Percentiles rank a stretch among this genome's conserved stretches.
Evolutionary conservation across 2,113 vertebrate species (phyloP).

Genomic region (Nicator chloris): DNA sequence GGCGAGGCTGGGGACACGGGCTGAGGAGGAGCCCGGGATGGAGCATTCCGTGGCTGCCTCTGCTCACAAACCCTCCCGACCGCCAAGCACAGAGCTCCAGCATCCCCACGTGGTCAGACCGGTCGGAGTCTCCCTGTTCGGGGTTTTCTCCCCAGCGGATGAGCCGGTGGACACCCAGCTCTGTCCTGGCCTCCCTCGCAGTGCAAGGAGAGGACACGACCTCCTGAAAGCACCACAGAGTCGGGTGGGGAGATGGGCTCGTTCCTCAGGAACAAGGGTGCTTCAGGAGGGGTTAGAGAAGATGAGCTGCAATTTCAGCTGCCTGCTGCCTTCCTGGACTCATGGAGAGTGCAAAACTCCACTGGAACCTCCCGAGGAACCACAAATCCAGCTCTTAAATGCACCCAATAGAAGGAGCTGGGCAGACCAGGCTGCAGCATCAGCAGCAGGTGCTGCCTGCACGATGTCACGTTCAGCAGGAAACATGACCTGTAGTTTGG

Average conservation of each 20-base stretch:
- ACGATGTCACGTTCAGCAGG: rapidly evolving
- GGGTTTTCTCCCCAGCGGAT: background rate
- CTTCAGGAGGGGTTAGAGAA: background rate
- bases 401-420: background rate
- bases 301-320: background rate
- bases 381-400: background rate
- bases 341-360: rapidly evolving
- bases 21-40: background rate
- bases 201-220: no score
- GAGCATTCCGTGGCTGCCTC: background rate
- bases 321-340: background rate
- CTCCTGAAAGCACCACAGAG: background rate
- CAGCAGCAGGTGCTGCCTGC: background rate
- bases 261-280: rapidly evolving
- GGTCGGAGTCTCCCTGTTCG: rapidly evolving
- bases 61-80: background rate
- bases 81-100: background rate
- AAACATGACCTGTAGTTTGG: rapidly evolving
- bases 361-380: rapidly evolving
- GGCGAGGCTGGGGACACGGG: background rate
- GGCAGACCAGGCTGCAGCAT: background rate
- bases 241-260: background rate
- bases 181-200: background rate
- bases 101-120: constrained; percentile 34
- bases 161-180: rapidly evolving